Evolutionary conservation across 23 tunicate genomes (phyloP), one percentile per base, ranked within the genome.

Genomic region (Trididemnum nubilum): DNA sequence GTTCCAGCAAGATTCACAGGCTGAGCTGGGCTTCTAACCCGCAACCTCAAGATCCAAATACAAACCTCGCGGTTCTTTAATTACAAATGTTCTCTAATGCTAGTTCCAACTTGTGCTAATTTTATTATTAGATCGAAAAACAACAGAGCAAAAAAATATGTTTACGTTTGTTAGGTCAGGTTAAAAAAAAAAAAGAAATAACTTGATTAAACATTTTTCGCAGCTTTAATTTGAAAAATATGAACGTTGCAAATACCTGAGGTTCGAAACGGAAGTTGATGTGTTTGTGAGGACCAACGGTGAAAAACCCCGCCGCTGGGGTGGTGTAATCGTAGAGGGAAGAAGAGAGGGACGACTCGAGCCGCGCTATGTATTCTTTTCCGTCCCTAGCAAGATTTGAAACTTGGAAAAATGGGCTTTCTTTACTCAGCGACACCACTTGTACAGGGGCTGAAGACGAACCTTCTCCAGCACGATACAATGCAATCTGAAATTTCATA

Each of bases 241-340:
- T n/a, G n/a, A n/a, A n/a, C n/a, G n/a, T n/a, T n/a, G n/a, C n/a
- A 51, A 82, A 35, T 34, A 93, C 98, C 80, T 80, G 54, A 0
- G 98, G 98, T n/a, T 93, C 78, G 71, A 93, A 93, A 58, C 73
- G 72, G 36, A 93, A 83, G 4, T 88, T 83, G 33, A 93, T 54
- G 65, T 93, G 98, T 44, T 93, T 87, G 52, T 93, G 86, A 21
- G 89, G 80, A 21, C 93, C 93, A 2, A 63, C 51, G 0, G 97
- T 82, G 49, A 86, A 92, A 69, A 92, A 92, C 2, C 93, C 89
- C 1, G 93, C 93, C 34, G 88, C 92, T 0, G 91, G 92, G 24
- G 88, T 79, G 0, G 93, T 83, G 88, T 74, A 92, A 3, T 83
- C 85, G 85, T 92, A 87, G 78, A 63, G 33, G 21, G 97, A 78